phyloP scores from a whole-genome alignment of 2,888 invertebrate genomes.

The Orthonevra nobilis region DNA sequence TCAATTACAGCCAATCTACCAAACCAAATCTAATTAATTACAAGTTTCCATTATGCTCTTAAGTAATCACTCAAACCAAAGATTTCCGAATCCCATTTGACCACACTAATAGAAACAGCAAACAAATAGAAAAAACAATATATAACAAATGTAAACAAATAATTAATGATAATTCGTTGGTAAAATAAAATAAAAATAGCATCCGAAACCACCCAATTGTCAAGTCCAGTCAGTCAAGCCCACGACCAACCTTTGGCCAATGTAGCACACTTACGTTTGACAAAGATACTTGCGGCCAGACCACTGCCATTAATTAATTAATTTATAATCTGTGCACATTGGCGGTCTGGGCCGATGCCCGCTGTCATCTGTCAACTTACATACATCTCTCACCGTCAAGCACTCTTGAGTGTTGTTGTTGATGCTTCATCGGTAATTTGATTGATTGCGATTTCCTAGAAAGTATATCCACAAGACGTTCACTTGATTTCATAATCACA shows the following conservation, averaged over 20 bases:
- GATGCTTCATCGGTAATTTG: conserved; percentile 8
- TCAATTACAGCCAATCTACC: background rate
- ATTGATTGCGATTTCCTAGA: conserved; percentile 38
- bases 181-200: background rate
- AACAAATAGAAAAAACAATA: background rate
- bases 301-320: conserved; percentile 10
- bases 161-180: background rate
- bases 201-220: background rate
- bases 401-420: no score
- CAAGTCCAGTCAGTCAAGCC: conserved; percentile 1
- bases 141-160: background rate
- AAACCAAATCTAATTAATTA: background rate
- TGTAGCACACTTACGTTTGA: background rate
- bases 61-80: background rate
- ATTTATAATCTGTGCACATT: conserved; percentile 13
- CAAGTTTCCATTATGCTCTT: background rate
- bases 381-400: background rate
- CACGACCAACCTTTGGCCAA: background rate
- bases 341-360: conserved; percentile 5
- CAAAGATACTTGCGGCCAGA: background rate
- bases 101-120: background rate
- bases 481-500: conserved; percentile 31
- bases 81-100: background rate
- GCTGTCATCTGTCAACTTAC: conserved; percentile 18
- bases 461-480: conserved; percentile 9